Conservation (phyloP, 2,888 invertebrate genomes). For the Apotomis capreana region DNA sequence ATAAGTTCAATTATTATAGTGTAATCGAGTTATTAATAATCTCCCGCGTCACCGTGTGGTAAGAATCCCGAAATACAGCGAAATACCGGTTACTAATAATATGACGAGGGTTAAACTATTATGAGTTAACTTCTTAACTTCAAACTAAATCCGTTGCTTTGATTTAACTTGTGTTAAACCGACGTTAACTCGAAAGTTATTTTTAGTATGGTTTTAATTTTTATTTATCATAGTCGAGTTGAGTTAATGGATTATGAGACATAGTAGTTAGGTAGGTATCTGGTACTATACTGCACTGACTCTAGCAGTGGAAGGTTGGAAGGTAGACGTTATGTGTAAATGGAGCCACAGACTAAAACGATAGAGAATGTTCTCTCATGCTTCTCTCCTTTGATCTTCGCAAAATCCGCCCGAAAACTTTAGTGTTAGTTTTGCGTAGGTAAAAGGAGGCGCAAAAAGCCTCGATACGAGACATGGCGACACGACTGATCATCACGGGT, state of each 20-base stretch:
- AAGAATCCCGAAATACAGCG: constrained; percentile 64
- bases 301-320: no score
- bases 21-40: constrained; percentile 62
- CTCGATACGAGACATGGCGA: no score
- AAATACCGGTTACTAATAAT: constrained; percentile 41
- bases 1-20: constrained; percentile 5
- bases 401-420: no score
- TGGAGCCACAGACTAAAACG: no score
- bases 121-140: constrained; percentile 39
- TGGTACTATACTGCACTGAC: no score
- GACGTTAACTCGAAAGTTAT: constrained; percentile 26
- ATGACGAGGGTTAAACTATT: constrained; percentile 33
- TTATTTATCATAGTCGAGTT: constrained; percentile 7
- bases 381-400: no score
- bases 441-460: no score
- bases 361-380: no score
- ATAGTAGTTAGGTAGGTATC: no score
- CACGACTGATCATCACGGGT: no score
- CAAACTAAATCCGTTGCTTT: constrained; percentile 22
- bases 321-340: no score
- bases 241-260: not conserved
- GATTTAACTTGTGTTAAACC: constrained; percentile 28
- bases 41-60: constrained; percentile 65
- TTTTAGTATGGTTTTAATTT: constrained; percentile 7
- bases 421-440: no score